Conservation (phyloP, 2,888 invertebrate species). For the Macrosoma leucophasiata region DNA sequence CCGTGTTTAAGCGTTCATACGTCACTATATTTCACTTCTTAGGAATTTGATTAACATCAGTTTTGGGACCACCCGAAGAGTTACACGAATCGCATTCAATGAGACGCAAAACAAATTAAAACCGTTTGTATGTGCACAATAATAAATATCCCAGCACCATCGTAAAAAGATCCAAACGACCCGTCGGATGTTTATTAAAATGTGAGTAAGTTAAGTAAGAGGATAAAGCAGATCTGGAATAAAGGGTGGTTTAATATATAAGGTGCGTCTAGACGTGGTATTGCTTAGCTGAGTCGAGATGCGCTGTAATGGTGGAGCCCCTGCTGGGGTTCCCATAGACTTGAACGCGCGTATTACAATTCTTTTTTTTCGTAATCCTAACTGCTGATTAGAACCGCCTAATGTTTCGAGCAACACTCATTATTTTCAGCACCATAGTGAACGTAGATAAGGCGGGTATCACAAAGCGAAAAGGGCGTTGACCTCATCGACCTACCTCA, state of each 20-base stretch:
- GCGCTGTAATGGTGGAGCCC: slow-evolving; percentile 47
- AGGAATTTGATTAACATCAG: slow-evolving; percentile 30
- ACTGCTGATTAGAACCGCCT: slow-evolving; percentile 30
- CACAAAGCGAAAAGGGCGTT: slow-evolving; percentile 40
- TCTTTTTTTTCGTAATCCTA: slow-evolving; percentile 40
- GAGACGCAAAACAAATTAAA: slow-evolving; percentile 38
- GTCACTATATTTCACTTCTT: slow-evolving; percentile 30
- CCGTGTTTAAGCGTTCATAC: no score
- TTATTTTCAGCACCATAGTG: slow-evolving; percentile 5
- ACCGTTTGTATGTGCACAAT: slow-evolving; percentile 30
- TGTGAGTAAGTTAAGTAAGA: slow-evolving; percentile 38
- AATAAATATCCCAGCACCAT: slow-evolving; percentile 38
- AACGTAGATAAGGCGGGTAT: slow-evolving; percentile 29
- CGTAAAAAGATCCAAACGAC: slow-evolving; percentile 32
- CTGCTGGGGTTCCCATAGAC: slow-evolving; percentile 64
- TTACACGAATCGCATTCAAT: slow-evolving; percentile 33
- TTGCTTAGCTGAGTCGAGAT: slow-evolving; percentile 52
- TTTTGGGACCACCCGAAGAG: slow-evolving; percentile 50
- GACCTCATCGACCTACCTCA: slow-evolving; percentile 63
- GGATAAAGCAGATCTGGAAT: slow-evolving; percentile 44
- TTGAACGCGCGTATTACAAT: slow-evolving; percentile 42
- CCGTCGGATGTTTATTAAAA: slow-evolving; percentile 18
- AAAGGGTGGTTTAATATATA: slow-evolving; percentile 47
- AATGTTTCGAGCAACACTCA: slow-evolving; percentile 2
- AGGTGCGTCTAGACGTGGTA: slow-evolving; percentile 64